phyloP scores from a whole-genome alignment of 2,113 vertebrate species.

The Piprites chloris region DNA sequence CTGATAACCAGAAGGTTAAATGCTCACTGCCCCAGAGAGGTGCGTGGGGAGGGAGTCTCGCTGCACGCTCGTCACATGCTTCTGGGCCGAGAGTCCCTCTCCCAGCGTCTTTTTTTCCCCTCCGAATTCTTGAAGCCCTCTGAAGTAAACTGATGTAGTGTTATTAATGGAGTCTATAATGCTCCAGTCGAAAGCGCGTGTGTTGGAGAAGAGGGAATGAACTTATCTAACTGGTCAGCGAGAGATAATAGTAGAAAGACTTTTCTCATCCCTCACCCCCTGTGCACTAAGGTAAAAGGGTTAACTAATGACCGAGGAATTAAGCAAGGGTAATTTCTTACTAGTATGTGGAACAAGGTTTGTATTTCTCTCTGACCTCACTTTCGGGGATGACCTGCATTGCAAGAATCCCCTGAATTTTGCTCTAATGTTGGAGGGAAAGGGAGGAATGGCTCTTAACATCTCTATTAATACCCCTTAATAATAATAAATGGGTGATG shows the following conservation, averaged over 20 bases:
- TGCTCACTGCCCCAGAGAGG: background rate
- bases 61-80: background rate
- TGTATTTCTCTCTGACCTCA: background rate
- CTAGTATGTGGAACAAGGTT: background rate
- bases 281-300: background rate
- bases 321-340: background rate
- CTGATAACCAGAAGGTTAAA: background rate
- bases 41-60: background rate
- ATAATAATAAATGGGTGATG: conserved; percentile 33
- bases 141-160: background rate
- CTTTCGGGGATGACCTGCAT: background rate
- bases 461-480: background rate
- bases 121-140: background rate
- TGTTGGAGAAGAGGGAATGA: background rate
- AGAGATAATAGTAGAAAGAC: background rate
- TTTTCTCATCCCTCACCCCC: background rate
- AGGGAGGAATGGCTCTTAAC: background rate
- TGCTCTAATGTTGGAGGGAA: background rate
- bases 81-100: background rate
- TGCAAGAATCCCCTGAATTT: background rate
- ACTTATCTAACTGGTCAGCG: background rate
- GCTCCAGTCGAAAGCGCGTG: background rate
- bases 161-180: background rate
- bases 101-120: background rate
- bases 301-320: background rate